Evolutionary conservation across 2,797 vertebrate genomes (phyloP).

Genomic region (Merluccius polli): DNA sequence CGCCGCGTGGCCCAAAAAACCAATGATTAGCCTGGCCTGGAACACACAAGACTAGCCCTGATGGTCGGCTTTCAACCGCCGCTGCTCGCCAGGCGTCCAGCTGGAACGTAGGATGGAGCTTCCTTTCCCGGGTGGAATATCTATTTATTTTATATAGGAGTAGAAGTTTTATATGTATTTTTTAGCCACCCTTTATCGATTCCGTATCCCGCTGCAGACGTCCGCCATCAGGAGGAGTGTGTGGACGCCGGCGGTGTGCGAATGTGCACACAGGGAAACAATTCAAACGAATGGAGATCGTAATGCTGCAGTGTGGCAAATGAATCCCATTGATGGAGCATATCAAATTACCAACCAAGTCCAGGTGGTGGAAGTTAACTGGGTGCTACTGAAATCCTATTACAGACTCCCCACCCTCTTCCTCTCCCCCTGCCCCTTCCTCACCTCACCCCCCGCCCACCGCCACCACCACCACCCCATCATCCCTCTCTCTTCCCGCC

Average conservation of each 20-base stretch:
- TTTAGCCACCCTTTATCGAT: constrained; percentile 20
- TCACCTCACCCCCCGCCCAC: constrained; percentile 32
- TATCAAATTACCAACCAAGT: constrained; percentile 81
- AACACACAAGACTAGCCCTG: constrained; percentile 35
- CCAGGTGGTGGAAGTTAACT: constrained; percentile 80
- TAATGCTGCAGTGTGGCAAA: constrained; percentile 68
- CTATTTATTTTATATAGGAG: background rate
- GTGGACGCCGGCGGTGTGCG: too few species aligned
- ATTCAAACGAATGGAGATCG: constrained; percentile 66
- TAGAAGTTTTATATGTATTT: background rate
- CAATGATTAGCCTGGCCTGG: constrained; percentile 52
- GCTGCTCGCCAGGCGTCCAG: background rate
- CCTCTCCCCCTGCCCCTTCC: constrained; percentile 40
- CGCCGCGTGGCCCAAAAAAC: constrained; percentile 37
- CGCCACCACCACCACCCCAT: constrained; percentile 31
- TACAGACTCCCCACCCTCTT: constrained; percentile 61
- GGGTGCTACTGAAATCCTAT: constrained; percentile 80
- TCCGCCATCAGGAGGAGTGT: constrained; percentile 55
- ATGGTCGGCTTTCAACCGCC: background rate
- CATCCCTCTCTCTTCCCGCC: constrained; percentile 55
- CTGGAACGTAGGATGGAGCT: constrained; percentile 22
- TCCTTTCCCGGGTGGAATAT: constrained; percentile 37
- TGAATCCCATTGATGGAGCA: constrained; percentile 77
- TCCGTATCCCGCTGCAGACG: constrained; percentile 29
- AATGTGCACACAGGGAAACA: too few species aligned